phyloP scores from a whole-genome alignment of 2,888 invertebrate species.

The Herminia tarsipennalis region DNA sequence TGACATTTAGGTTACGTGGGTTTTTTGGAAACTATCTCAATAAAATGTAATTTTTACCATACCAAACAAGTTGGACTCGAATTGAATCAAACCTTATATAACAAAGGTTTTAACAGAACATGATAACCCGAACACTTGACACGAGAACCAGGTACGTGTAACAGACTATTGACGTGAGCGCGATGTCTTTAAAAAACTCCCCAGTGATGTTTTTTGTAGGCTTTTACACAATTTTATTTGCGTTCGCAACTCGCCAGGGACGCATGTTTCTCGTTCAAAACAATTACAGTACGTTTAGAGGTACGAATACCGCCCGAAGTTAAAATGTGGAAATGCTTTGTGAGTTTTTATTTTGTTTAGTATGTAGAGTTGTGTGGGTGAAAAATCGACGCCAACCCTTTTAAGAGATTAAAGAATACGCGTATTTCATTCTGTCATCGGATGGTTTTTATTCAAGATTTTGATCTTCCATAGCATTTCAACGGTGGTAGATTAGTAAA shows the following conservation, averaged over 20 bases:
- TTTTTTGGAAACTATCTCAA: too few species aligned
- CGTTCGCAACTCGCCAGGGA: constrained; percentile 28
- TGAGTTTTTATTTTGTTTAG: constrained; percentile 20
- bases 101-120: background rate
- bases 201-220: constrained; percentile 34
- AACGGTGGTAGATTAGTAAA: background rate
- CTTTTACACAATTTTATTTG: constrained; percentile 43
- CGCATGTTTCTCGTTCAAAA: constrained; percentile 41
- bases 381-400: constrained; percentile 12
- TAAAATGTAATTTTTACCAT: too few species aligned
- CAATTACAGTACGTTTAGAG: constrained; percentile 44
- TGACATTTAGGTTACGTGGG: too few species aligned
- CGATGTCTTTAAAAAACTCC: constrained; percentile 37
- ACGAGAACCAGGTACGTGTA: constrained; percentile 12
- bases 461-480: background rate
- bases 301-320: constrained; percentile 32
- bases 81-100: background rate
- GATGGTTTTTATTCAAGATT: background rate
- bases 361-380: constrained; percentile 25
- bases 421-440: background rate
- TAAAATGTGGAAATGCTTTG: constrained; percentile 42
- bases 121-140: background rate
- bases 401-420: constrained; percentile 5
- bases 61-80: too few species aligned
- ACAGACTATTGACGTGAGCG: constrained; percentile 7